A percentile compares a stretch with the other conserved stretches of the same genome.
These are phyloP conservation scores for Bombycilla garrulus DNA, from an alignment of 2,113 vertebrate species.

Conservation along the genomic window DNA sequence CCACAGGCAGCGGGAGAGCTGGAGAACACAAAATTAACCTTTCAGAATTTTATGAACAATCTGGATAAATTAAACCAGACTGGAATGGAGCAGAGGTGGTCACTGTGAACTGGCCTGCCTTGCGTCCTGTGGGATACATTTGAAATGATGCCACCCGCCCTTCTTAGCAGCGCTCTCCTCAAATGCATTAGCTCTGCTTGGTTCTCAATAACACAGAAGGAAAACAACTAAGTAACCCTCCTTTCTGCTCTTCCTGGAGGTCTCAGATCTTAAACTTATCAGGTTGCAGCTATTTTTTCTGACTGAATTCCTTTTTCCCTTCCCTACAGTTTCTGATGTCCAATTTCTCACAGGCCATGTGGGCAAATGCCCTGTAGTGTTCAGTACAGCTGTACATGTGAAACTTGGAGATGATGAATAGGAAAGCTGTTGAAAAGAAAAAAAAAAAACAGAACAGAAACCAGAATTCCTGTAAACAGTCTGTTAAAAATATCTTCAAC, in stretches of 20 bases:
- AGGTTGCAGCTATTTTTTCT: neutral
- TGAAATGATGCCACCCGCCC: neutral
- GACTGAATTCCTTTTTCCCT: neutral
- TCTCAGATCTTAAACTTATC: neutral
- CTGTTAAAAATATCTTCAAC: constrained; percentile 56
- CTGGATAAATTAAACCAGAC: neutral
- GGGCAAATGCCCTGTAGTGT: neutral
- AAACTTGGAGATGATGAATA: neutral
- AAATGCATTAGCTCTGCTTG: neutral
- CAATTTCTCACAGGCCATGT: neutral
- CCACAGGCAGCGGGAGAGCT: neutral
- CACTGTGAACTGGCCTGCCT: neutral
- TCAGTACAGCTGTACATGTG: neutral
- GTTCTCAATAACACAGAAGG: neutral
- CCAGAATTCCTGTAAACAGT: constrained; percentile 58
- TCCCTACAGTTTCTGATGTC: neutral
- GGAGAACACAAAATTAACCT: neutral
- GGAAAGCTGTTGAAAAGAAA: constrained; percentile 31
- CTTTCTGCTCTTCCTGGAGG: neutral
- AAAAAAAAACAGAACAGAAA: constrained; percentile 57
- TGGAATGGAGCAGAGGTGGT: neutral
- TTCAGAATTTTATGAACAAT: neutral
- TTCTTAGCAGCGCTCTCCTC: neutral
- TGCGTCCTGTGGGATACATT: rapidly evolving
- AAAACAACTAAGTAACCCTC: neutral